These are phyloP conservation scores for Aphodius sticticus DNA, from an alignment of 2,888 invertebrate genomes.

Conservation along the genomic window DNA sequence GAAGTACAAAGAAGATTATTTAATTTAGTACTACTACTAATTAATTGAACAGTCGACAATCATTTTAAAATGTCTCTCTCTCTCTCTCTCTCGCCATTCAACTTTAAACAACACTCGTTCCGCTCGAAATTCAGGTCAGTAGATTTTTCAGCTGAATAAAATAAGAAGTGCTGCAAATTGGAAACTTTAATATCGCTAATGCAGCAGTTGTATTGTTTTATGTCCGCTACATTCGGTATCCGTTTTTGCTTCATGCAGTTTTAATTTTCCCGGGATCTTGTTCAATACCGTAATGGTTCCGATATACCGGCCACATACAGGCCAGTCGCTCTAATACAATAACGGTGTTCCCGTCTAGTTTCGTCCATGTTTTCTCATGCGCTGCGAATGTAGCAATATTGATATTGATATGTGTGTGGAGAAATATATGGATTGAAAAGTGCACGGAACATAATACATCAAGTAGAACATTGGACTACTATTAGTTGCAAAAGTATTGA, in stretches of 20 bases:
- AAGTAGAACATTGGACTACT: too few species aligned
- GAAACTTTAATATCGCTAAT: neutral
- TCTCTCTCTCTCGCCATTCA: neutral
- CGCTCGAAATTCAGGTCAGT: neutral
- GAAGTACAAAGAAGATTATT: too few species aligned
- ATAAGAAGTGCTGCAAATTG: neutral
- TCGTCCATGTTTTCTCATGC: neutral
- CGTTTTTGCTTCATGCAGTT: conserved; percentile 21
- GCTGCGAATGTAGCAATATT: neutral
- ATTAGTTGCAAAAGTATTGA: too few species aligned
- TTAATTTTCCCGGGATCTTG: conserved; percentile 22
- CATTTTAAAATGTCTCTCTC: neutral
- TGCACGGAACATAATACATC: too few species aligned
- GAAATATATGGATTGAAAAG: too few species aligned
- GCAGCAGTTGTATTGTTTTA: neutral
- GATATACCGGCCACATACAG: neutral
- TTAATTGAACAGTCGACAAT: neutral
- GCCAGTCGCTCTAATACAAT: conserved; percentile 22
- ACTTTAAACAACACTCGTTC: neutral
- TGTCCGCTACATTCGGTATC: conserved; percentile 10
- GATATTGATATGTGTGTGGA: too few species aligned
- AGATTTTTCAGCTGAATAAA: neutral
- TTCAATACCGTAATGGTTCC: conserved; percentile 24
- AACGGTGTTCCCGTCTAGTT: conserved; percentile 14
- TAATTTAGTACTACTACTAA: neutral